Base-by-base conservation (phyloP, 1,140 invertebrate genomes). In the Gryon sp. region DNA sequence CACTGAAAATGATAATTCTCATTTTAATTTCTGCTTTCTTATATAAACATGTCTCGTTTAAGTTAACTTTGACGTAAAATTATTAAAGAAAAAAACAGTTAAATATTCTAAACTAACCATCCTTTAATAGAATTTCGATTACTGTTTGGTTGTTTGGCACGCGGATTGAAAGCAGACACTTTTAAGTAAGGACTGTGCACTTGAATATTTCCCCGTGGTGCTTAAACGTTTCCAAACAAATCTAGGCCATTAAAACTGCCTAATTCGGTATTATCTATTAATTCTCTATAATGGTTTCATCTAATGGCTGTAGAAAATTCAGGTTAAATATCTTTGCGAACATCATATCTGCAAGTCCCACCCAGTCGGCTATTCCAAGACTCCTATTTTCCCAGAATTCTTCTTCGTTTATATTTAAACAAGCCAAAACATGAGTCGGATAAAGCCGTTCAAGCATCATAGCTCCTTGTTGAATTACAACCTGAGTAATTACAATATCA, bases 331-430 rank as follows among this genome's bases (percentile, higher is more conserved):
- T 93, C 84, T 97, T 95, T 9, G 94, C 93, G 74, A 96, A 94
- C 78, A 96, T 92, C 43, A 96, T 91, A 59, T 94, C 94, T 9
- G 95, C 94, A 4, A 98, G 88, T 57, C 95, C 95, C 48, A 94
- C 93, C 96, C 96, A 98, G 85, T 98, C 96, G 48, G 92, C 91
- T 3, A 90, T 88, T 43, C 92, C 91, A 12, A 97, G 90, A 46
- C 94, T 93, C 86, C 91, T 91, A 70, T 90, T 92, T 81, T 96
- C 94, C 96, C 96, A 97, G 88, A 96, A 97, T 80, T 96, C 93
- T 65, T 95, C 94, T 78, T 95, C 93, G 55, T 86, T 91, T 20
- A 90, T 90, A 28, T 88, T 86, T 24, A 94, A 79, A 79, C 93
- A 90, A 36, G 90, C 89, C 18, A 95, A 89, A 41, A 95, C 92